Evolutionary conservation across 2,888 invertebrate genomes (phyloP), one percentile per base, ranked within the genome.

Genomic region (Adelphocoris suturalis): DNA sequence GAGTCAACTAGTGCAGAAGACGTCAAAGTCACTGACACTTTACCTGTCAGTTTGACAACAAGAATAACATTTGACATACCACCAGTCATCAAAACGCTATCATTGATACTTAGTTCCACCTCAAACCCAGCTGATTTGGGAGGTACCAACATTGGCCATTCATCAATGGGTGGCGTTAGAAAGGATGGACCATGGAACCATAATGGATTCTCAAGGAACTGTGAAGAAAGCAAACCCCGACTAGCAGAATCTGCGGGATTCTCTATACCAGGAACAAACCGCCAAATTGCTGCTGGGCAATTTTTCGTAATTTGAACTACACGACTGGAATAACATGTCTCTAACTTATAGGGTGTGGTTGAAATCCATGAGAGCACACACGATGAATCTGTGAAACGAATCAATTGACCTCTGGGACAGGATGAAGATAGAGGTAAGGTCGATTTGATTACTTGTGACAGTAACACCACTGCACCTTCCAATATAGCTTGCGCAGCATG

Each of bases 231-330:
- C 47, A 84, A 46, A 3, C 89, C 89, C 11, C 89, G 57, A 14
- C 68, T 84, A 0, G 82, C 80, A 37, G 46, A 80, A 82, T 89
- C 89, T 13, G 89, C 89, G 1, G 89, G 89, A 23, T 89, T 89
- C 13, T 11, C 9, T 11, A 12, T 9, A 12, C 37, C 46, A 23
- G n/a, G n/a, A n/a, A n/a, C n/a, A n/a, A n/a, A 75, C 4, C 82
- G 46, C 48, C 48, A 48, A 48, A 48, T 11, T 13, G 57, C 57
- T 4, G 11, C 4, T 4, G 57, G 57, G 16, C 57, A 57, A 57
- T 57, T 4, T 16, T 57, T 16, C 4, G 11, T 4, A 14, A 57
- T 57, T 57, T 16, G 57, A 9, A 57, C 57, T 13, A 57, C 57
- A 4, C 57, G 57, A 16, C 16, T 57, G 11, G 57, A 57, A 9